Evolutionary conservation across 1,140 invertebrate genomes (phyloP).

Genomic region (Mesaphorura yosii): DNA sequence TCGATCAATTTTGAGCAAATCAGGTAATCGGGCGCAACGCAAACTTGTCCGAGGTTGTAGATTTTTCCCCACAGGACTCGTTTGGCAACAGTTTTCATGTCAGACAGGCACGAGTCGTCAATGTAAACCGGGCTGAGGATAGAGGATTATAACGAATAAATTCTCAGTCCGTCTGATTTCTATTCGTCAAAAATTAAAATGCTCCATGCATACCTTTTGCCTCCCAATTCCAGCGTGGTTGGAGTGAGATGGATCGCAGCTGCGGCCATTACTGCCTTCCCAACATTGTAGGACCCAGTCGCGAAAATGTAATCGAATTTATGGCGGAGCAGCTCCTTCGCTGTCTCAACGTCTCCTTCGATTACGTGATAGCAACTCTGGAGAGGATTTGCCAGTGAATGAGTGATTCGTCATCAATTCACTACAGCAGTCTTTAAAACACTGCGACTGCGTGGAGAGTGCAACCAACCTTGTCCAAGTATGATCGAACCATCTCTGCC

Average conservation of each 20-base stretch:
- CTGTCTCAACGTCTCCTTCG: conserved; percentile 45
- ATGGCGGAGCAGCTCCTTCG: conserved; percentile 43
- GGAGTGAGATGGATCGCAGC: conserved; percentile 52
- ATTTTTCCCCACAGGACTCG: conserved; percentile 49
- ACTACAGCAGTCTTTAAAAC: no score
- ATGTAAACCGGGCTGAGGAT: conserved; percentile 34
- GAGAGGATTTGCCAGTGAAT: no score
- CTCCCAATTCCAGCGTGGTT: conserved; percentile 51
- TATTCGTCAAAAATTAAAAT: neutral
- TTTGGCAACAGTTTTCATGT: conserved; percentile 30
- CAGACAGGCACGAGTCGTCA: conserved; percentile 29
- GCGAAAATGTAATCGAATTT: conserved; percentile 55
- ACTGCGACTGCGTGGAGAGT: no score
- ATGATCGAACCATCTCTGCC: conserved; percentile 68
- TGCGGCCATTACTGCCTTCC: conserved; percentile 46
- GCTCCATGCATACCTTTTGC: conserved; percentile 38
- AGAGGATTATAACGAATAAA: no score
- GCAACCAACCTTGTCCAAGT: conserved; percentile 82
- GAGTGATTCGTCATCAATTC: no score
- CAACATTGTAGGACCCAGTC: conserved; percentile 47
- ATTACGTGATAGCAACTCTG: conserved; percentile 41
- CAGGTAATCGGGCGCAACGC: conserved; percentile 51
- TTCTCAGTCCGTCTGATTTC: no score
- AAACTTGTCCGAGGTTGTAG: conserved; percentile 38
- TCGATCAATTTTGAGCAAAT: conserved; percentile 39